Base-by-base conservation (phyloP, 64 coral and sea anemone species). In the Montipora efflorescens region DNA sequence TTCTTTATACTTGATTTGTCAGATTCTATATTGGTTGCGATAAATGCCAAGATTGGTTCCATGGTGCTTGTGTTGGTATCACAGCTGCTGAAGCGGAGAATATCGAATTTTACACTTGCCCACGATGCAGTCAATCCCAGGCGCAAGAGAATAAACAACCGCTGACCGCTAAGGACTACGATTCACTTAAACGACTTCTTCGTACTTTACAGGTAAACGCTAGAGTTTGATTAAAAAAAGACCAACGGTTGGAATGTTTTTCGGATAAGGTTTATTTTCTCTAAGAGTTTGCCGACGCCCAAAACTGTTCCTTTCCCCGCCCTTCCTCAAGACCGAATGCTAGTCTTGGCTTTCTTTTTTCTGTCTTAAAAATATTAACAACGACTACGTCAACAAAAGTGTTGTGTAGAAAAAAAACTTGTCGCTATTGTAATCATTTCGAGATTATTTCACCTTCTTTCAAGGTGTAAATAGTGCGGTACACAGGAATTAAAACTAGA, bases 1-100 rank as follows among this genome's bases (percentile, higher is more conserved):
- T 64, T 14, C 9, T 64, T 12, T 14, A 64, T 11, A 5, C 74
- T 48, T 87, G 51, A 78, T 58, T 87, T 74, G 23, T n/a, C 66
- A 99, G 98, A 84, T 99, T 99, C 90, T 99, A 99, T 25, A 90
- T 99, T 71, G 98, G 98, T 5, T 99, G 98, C 79, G 98, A 99
- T 53, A 78, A 85, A 3, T 99, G 98, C 59, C 98, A 99, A 76
- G 98, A 94, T 52, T 99, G 98, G 98, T 99, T 99, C 79, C 98
- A 99, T 45, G 98, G 95, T 13, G 81, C 71, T 8, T 99, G 98
- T 50, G 98, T 99, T 72, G 98, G 98, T 62, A 80, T 99, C 46
- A 96, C 92, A 4, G 90, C 96, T 18, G 76, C 59, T 67, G 95
- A 99, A 48, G 98, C 98, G 19, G 95, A 94, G 3, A 43, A 73